Evolutionary conservation across 2,797 vertebrate species (phyloP), one percentile per base, ranked within the genome.

Genomic region (Pangasius larnaudii): DNA sequence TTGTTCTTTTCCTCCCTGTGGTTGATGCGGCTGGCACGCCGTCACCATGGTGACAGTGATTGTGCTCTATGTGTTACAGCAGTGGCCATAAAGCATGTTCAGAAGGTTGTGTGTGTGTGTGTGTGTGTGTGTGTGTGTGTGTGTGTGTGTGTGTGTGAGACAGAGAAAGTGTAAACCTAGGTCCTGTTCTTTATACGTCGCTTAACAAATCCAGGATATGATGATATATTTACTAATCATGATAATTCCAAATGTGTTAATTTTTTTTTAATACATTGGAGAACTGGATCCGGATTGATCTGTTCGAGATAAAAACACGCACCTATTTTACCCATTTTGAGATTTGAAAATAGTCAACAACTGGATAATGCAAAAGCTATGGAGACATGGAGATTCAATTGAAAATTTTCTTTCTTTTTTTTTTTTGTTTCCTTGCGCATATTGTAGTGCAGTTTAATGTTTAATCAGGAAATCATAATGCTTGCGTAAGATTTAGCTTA

Each of bases 1-100:
- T 39, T 78, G 77, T 78, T 72, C 85, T 87, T 89, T 88, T 86
- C 89, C 91, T 90, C 91, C 65, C 84, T 90, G 91, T 93, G 58
- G 75, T 42, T 89, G 88, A 83, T 84, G 74, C 53, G 87, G 82
- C 72, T 85, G 58, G 61, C 46, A 71, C 27, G 14, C 39, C 16
- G 87, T 90, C 87, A 84, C 89, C 71, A 90, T 89, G 89, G 89
- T 22, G 72, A 91, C 87, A 67, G 85, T n/a, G 46, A 77, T 85
- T 74, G 85, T 42, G 78, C 85, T 85, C 80, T 83, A 22, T 85
- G 46, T 81, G 65, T 46, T 51, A 59, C 78, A 33, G 39, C 82
- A 61, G 65, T 88, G 49, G 58, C 16, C 56, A 86, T 46, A 87
- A 82, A 88, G 82, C 39, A 86, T 36, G 81, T 86, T 88, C 81